A percentile compares a stretch with the other conserved stretches of the same genome.
These are phyloP conservation scores for Diplodus sargus DNA, from an alignment of 2,797 vertebrate genomes.

Conservation along the genomic window DNA sequence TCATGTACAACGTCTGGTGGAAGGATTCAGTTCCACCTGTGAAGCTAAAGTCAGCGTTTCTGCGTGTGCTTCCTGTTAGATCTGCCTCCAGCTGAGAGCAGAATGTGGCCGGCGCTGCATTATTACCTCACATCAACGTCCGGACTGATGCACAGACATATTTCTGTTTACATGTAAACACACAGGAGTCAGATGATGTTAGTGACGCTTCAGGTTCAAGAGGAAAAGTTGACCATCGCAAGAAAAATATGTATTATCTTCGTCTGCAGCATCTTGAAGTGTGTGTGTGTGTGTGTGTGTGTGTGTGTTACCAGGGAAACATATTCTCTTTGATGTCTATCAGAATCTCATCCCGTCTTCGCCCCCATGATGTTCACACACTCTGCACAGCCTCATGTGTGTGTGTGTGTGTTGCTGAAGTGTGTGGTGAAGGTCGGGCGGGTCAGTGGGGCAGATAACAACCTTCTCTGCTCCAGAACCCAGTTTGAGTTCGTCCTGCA, in stretches of 20 bases:
- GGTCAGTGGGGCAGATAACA: not conserved
- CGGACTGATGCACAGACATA: not conserved
- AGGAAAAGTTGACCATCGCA: not conserved
- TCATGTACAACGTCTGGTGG: not conserved
- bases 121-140: not conserved
- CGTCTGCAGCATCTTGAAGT: not conserved
- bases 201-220: not conserved
- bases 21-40: not conserved
- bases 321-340: constrained; percentile 26
- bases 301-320: constrained; percentile 8
- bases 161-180: not conserved
- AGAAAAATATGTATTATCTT: not conserved
- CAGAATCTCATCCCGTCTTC: not conserved
- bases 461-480: not conserved
- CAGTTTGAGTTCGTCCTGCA: too few relatives aligned
- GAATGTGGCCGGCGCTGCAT: constrained; percentile 2
- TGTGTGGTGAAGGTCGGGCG: not conserved
- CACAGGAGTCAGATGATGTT: not conserved
- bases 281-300: not conserved
- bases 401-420: not conserved
- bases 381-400: not conserved
- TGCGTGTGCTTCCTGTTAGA: not conserved
- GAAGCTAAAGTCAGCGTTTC: not conserved
- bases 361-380: not conserved
- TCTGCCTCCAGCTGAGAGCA: not conserved